Percentiles rank a stretch among this genome's conserved stretches.
Evolutionary conservation across 2,113 vertebrate species (phyloP).

Genomic region (Cheilinus undulatus): DNA sequence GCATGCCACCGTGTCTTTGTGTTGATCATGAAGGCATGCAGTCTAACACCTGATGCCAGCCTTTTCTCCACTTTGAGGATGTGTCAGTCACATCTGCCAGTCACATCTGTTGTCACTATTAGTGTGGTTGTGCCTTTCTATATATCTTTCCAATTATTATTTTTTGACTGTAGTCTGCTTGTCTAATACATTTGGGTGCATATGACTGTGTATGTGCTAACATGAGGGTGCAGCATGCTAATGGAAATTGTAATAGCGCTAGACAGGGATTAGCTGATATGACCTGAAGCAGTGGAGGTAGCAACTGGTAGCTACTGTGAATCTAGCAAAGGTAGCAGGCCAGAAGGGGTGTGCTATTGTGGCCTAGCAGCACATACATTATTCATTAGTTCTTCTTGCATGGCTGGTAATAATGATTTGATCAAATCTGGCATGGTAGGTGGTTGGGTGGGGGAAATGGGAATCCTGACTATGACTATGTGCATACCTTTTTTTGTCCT

Average conservation of each 20-base stretch:
- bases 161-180: not conserved
- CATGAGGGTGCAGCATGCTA: conserved; percentile 29
- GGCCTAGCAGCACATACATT: conserved; percentile 66
- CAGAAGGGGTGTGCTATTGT: conserved; percentile 57
- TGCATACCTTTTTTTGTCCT: conserved; percentile 30
- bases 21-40: conserved; percentile 28
- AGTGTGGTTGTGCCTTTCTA: conserved; percentile 3
- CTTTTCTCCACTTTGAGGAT: conserved; percentile 3
- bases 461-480: conserved; percentile 19
- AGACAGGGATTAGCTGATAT: conserved; percentile 64
- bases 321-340: conserved; percentile 46
- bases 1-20: conserved; percentile 24
- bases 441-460: conserved; percentile 25
- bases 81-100: conserved; percentile 41
- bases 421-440: conserved; percentile 75
- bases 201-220: conserved; percentile 1
- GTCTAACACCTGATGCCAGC: conserved; percentile 57
- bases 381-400: conserved; percentile 71
- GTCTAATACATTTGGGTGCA: conserved; percentile 9
- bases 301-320: conserved; percentile 47
- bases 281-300: conserved; percentile 50
- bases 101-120: conserved; percentile 34
- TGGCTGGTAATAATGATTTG: conserved; percentile 75
- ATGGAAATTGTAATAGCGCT: conserved; percentile 61
- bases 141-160: conserved; percentile 34